Conservation (phyloP, 1,140 invertebrate genomes). For the Agrypnia vestita region DNA sequence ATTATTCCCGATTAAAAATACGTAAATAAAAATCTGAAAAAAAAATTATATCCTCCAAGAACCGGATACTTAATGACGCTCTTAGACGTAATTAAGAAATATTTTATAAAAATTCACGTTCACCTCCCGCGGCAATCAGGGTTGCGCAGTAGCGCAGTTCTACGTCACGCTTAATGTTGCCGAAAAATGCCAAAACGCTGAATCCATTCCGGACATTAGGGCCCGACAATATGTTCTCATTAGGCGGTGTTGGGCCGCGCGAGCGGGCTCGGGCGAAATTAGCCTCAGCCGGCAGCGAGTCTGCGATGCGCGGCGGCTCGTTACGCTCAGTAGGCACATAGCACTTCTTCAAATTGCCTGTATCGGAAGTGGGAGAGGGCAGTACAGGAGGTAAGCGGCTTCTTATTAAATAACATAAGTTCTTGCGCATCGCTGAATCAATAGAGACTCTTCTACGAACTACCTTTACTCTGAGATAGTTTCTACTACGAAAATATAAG, state of each 20-base stretch:
- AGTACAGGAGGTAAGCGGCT: not conserved
- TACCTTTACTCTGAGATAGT: no score
- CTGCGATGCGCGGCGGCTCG: not conserved
- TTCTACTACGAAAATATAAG: no score
- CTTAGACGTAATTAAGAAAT: no score
- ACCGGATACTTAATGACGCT: no score
- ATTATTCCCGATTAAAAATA: no score
- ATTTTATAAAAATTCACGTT: not conserved
- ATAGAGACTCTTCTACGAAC: no score
- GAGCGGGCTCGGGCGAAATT: not conserved
- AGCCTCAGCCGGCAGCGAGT: conserved; percentile 1
- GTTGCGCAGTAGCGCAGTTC: not conserved
- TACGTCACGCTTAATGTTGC: conserved; percentile 38
- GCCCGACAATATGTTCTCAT: conserved; percentile 39
- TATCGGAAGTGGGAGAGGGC: not conserved
- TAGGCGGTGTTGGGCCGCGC: conserved; percentile 16
- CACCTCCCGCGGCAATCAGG: not conserved
- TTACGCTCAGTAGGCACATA: conserved; percentile 28
- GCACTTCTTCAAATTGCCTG: conserved; percentile 24
- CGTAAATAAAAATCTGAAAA: no score
- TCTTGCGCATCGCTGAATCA: no score
- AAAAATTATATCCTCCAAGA: no score
- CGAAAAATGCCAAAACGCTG: conserved; percentile 35
- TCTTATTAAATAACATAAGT: conserved; percentile 1
- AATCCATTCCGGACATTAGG: conserved; percentile 32